These are phyloP conservation scores for Phalera bucephala DNA, from an alignment of 2,888 invertebrate genomes.

Conservation along the genomic window DNA sequence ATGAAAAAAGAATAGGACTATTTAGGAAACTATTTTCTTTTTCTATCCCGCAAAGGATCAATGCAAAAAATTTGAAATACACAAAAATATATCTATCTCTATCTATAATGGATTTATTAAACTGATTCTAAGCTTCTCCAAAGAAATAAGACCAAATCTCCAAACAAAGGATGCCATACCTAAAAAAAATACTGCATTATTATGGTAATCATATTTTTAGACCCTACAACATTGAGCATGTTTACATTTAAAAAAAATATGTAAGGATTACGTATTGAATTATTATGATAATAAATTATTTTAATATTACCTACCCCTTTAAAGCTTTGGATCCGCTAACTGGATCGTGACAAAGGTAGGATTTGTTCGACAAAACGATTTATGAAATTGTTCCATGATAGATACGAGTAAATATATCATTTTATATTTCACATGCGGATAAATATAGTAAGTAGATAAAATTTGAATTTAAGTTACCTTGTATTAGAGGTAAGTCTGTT, in stretches of 20 bases:
- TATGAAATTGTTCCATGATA: slow-evolving; percentile 18
- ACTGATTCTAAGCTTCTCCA: no score
- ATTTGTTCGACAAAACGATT: slow-evolving; percentile 40
- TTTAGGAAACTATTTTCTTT: no score
- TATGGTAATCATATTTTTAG: slow-evolving; percentile 50
- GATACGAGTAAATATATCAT: slow-evolving; percentile 8
- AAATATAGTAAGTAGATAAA: background rate
- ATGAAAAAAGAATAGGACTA: no score
- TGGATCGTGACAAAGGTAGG: slow-evolving; percentile 42
- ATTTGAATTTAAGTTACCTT: background rate
- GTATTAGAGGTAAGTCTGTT: no score
- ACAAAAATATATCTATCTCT: no score
- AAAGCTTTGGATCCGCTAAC: slow-evolving; percentile 38
- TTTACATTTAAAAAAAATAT: slow-evolving; percentile 25
- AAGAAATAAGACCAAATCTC: no score
- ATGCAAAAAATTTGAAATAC: no score
- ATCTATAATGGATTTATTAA: no score
- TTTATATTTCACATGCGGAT: background rate
- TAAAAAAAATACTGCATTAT: no score
- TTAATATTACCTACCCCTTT: slow-evolving; percentile 42
- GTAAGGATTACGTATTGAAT: slow-evolving; percentile 45
- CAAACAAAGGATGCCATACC: no score
- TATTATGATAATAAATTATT: slow-evolving; percentile 51
- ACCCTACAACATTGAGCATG: slow-evolving; percentile 26
- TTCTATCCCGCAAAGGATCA: no score